phyloP scores from a whole-genome alignment of 2,113 vertebrate species.

The Meles meles region DNA sequence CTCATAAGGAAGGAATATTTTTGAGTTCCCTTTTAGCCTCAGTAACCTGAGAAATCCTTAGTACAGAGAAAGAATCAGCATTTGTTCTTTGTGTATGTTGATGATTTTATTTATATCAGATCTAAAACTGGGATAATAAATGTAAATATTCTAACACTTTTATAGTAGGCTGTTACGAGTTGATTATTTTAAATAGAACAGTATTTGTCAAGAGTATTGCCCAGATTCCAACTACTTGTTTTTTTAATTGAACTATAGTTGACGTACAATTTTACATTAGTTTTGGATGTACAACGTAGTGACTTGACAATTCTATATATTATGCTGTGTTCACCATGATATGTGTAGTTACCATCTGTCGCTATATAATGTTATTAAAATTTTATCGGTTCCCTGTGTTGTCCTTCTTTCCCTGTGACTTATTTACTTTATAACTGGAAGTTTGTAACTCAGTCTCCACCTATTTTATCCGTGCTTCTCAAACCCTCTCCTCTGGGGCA shows the following conservation, averaged over 20 bases:
- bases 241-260: neutral
- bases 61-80: conserved; percentile 36
- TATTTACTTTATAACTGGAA: neutral
- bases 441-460: neutral
- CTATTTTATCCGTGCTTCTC: neutral
- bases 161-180: neutral
- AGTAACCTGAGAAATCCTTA: conserved; percentile 14
- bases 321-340: neutral
- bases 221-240: neutral
- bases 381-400: neutral
- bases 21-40: conserved; percentile 3
- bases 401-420: neutral
- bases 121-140: conserved; percentile 42
- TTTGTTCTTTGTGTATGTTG: conserved; percentile 49
- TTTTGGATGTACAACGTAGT: neutral
- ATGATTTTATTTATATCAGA: conserved; percentile 60
- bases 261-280: neutral
- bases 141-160: conserved; percentile 36
- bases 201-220: neutral
- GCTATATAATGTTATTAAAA: neutral
- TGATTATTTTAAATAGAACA: conserved; percentile 34
- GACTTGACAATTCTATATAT: neutral
- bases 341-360: neutral
- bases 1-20: conserved; percentile 63
- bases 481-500: neutral